Base-by-base conservation (phyloP, 2,113 vertebrate genomes). In the Pungitius pungitius region DNA sequence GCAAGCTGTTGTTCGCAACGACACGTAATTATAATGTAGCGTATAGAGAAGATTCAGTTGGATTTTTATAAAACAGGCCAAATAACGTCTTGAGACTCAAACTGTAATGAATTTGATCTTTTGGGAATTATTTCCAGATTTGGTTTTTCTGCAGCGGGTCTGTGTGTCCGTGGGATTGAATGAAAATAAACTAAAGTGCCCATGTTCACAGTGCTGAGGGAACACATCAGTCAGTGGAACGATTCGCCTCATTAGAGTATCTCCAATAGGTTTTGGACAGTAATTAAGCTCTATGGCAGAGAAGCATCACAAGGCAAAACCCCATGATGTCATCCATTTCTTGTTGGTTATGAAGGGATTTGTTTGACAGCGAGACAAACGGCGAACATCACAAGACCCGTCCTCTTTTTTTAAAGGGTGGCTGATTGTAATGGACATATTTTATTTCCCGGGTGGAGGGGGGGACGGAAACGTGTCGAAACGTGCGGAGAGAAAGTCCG, bases 151-250 rank as follows among this genome's bases (percentile, higher is more conserved):
- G 58, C 69, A 62, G 35, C 9, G 20, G 17, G 66, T 26, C 2
- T 45, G 65, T 69, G 43, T 45, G 43, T 18, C 14, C 17, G 43
- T 45, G 64, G 11, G 56, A 55, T n/a, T 39, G 6, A 26, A 43
- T 43, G 12, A 27, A 51, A 43, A 63, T 64, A 73, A 57, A 56
- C 24, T 22, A 3, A 27, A 69, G 22, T 64, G n/a, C 22, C 33
- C 17, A 9, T 39, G 22, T 35, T 71, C 22, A 42, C 40, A 11
- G 17, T n/a, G 26, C 39, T 37, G 70, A 73, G 18, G 15, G 17
- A 54, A 30, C 22, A 8, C 39, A 45, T 72, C 57, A 72, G 45
- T 61, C 69, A 37, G 8, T 37, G 69, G 15, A 35, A 55, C 24
- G 37, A 6, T 37, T 6, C 14, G 22, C 15, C 40, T 27, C 22